These are phyloP conservation scores for Myrmecobius fasciatus DNA, from an alignment of 2,113 vertebrate genomes.

Conservation along the genomic window DNA sequence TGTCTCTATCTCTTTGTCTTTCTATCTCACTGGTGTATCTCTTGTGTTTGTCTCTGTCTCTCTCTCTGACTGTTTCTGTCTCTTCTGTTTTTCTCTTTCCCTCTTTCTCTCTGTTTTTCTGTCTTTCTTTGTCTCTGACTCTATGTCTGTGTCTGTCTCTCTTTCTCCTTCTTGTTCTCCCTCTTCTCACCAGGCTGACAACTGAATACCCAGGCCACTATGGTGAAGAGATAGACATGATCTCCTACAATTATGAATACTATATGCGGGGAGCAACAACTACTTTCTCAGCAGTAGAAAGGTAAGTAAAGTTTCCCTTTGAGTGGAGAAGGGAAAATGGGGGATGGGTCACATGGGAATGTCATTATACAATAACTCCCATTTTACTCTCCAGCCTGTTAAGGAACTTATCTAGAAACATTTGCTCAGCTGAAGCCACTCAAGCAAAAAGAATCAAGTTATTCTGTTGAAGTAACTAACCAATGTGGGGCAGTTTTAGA, in stretches of 20 bases:
- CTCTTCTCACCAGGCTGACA: conserved; percentile 87
- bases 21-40: no score
- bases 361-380: not conserved
- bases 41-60: not conserved
- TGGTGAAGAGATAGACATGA: conserved; percentile 94
- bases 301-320: conserved; percentile 82
- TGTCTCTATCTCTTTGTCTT: not conserved
- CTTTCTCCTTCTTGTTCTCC: not conserved
- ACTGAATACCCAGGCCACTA: conserved; percentile 90
- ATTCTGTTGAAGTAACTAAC: fast-evolving
- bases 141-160: no score
- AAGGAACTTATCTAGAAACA: not conserved
- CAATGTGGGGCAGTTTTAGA: no score
- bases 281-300: conserved; percentile 95
- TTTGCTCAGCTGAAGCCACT: not conserved
- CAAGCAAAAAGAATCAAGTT: not conserved
- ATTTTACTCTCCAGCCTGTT: not conserved
- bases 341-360: not conserved
- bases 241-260: conserved; percentile 92
- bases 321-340: no score
- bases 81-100: not conserved
- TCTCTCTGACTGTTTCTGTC: not conserved
- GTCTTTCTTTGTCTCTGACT: not conserved
- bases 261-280: conserved; percentile 96
- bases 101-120: not conserved